These are phyloP conservation scores for Cherax destructor DNA, from an alignment of 1,140 invertebrate species.

Conservation along the genomic window DNA sequence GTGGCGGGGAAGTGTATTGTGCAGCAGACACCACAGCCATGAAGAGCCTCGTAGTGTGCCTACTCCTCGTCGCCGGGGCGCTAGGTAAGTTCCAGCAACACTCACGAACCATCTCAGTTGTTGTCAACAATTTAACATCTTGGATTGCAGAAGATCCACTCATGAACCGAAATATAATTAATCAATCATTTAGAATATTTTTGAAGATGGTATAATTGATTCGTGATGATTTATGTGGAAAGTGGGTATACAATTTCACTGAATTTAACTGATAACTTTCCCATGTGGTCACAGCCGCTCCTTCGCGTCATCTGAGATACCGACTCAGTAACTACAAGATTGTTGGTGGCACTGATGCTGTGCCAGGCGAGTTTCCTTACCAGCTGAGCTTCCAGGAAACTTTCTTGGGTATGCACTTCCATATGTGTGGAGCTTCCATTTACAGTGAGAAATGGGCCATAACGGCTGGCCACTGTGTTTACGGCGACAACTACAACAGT, in stretches of 20 bases:
- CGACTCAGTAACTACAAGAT: constrained; percentile 75
- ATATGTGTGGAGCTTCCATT: constrained; percentile 80
- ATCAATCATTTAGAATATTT: too few species aligned
- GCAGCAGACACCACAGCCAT: constrained; percentile 13
- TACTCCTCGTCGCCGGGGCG: constrained; percentile 1
- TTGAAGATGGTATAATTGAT: too few species aligned
- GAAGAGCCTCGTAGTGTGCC: constrained; percentile 28
- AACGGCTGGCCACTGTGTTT: constrained; percentile 78
- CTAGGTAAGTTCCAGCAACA: constrained; percentile 2
- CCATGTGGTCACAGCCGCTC: constrained; percentile 8
- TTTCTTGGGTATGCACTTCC: constrained; percentile 73
- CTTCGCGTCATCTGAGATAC: constrained; percentile 1
- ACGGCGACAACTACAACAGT: constrained; percentile 66
- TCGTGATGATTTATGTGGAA: too few species aligned
- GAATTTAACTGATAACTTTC: too few species aligned
- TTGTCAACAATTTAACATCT: too few species aligned
- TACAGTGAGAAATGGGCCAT: constrained; percentile 79
- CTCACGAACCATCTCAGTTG: too few species aligned
- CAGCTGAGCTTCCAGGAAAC: constrained; percentile 78
- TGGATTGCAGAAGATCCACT: too few species aligned
- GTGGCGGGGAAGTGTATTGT: not conserved
- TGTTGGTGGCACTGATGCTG: constrained; percentile 80
- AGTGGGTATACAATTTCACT: too few species aligned
- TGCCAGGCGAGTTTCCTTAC: constrained; percentile 80
- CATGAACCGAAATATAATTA: too few species aligned